Base-by-base conservation (phyloP, 1,140 invertebrate genomes). In the Apocrypta bakeri region DNA sequence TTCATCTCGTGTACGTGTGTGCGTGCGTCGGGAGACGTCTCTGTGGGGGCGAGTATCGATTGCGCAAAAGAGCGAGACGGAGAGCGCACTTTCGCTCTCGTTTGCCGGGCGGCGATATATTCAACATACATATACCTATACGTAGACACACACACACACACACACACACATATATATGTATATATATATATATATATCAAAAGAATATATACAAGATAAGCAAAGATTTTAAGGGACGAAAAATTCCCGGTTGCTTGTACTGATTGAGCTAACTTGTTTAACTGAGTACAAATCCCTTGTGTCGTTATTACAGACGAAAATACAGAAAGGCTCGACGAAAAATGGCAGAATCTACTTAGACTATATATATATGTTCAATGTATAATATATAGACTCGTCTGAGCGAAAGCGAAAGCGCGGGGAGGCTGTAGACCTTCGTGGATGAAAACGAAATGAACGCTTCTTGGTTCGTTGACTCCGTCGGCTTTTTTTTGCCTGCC, bases 381-480 rank as follows among this genome's bases (percentile, higher is more conserved):
- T 48, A 17, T 48, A n/a, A 14, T 48, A 14, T 21, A 17, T 29
- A 25, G 56, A 4, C 56, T 61, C 24, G 11, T 29, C 63, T 56
- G 78, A 71, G 68, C 56, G 79, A 71, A 37, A 80, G 42, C 21
- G 68, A 40, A 7, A 63, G 48, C 0, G 42, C 29, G 64, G n/a
- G 8, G 61, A 42, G 40, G 48, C 48, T n/a, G 48, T 4, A 14
- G 40, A 24, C 71, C 72, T 69, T 69, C 56, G 27, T 69, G 64
- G 73, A 69, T 69, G 80, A 69, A 76, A 82, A 82, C 80, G 73
- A 82, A 82, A 76, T 73, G 74, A 76, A 82, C 37, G 79, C 40
- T 73, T 27, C 73, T 82, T 71, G 73, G 80, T 76, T 82, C 80
- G 80, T 82, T 82, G 74, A 82, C 80, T 82, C 42, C 68, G 40